phyloP scores from a whole-genome alignment of 2,113 vertebrate species.

The Sander lucioperca region DNA sequence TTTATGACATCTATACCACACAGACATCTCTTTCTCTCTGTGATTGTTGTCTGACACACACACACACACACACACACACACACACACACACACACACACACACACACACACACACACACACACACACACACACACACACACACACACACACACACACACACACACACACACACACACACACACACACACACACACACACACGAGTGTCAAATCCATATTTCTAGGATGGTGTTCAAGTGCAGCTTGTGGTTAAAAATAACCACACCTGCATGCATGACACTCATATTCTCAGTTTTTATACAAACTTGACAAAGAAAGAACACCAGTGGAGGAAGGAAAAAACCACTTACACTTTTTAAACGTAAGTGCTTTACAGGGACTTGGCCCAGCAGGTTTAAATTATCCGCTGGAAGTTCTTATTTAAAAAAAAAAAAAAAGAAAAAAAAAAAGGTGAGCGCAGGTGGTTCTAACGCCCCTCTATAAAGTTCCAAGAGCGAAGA shows the following conservation, averaged over 20 bases:
- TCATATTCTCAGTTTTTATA: not conserved
- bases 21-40: not conserved
- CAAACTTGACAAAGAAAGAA: constrained; percentile 1
- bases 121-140: no score
- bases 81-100: not conserved
- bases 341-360: not conserved
- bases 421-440: not conserved
- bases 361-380: not conserved
- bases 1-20: constrained; percentile 13
- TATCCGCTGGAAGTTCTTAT: constrained; percentile 20
- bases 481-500: constrained; percentile 31
- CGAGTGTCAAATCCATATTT: no score
- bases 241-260: constrained; percentile 11
- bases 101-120: no score
- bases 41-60: not conserved
- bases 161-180: no score
- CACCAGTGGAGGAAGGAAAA: not conserved
- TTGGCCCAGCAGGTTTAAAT: constrained; percentile 3
- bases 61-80: not conserved
- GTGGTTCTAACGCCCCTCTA: constrained; percentile 13
- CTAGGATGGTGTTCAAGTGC: not conserved
- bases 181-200: not conserved
- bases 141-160: no score
- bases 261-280: not conserved
- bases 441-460: constrained; percentile 6